phyloP scores from a whole-genome alignment of 2,113 vertebrate genomes.

The Accipiter virgatus region DNA sequence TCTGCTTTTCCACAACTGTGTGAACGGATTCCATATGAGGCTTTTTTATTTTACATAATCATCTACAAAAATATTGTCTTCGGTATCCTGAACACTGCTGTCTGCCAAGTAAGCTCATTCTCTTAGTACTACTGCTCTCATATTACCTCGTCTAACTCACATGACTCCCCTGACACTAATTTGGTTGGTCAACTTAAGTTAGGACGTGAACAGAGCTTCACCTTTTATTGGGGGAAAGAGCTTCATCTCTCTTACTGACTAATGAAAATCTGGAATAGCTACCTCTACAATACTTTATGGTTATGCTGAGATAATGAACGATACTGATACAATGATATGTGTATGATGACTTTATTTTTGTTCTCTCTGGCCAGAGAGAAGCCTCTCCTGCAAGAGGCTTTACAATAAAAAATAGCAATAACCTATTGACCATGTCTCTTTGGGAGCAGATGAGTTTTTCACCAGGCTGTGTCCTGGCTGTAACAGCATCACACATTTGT shows the following conservation, averaged over 20 bases:
- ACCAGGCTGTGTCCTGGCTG: background rate
- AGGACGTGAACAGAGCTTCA: background rate
- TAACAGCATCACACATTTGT: background rate
- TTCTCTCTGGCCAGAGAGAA: background rate
- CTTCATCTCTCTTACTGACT: background rate
- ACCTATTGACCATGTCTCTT: background rate
- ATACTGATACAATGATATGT: background rate
- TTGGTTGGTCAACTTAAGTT: background rate
- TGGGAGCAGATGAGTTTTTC: background rate
- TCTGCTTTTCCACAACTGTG: background rate
- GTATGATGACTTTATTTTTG: background rate
- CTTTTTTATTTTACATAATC: background rate
- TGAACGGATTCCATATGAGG: background rate
- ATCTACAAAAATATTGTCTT: background rate
- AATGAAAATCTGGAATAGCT: background rate
- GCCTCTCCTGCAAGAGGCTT: background rate
- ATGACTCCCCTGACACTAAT: background rate
- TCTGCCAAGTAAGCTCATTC: background rate
- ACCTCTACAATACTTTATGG: background rate
- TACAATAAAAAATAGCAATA: background rate
- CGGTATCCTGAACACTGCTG: background rate
- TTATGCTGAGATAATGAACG: background rate
- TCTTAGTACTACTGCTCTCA: background rate
- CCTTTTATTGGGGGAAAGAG: background rate
- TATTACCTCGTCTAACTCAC: background rate